phyloP scores from a whole-genome alignment of 2,888 invertebrate species.

The Cheilosia urbana region DNA sequence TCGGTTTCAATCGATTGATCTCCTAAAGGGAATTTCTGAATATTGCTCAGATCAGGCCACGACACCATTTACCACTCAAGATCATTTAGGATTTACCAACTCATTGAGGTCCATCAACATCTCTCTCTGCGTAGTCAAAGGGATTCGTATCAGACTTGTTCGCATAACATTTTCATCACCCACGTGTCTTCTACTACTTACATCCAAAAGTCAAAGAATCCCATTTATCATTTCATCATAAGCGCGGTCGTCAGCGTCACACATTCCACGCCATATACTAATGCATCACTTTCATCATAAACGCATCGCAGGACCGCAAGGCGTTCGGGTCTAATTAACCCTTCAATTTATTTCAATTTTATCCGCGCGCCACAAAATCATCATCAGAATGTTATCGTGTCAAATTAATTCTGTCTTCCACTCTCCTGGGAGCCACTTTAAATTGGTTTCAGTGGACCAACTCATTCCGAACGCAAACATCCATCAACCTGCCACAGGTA shows the following conservation, averaged over 20 bases:
- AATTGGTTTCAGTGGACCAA: constrained; percentile 69
- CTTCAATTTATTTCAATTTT: constrained; percentile 74
- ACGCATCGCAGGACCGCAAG: constrained; percentile 28
- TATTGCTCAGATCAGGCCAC: no score
- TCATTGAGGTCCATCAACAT: no score
- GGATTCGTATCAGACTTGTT: no score
- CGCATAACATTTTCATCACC: no score
- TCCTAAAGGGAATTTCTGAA: no score
- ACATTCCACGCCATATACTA: constrained; percentile 14
- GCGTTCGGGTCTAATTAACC: constrained; percentile 69
- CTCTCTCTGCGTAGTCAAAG: no score
- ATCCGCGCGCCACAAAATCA: constrained; percentile 69
- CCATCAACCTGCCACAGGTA: constrained; percentile 72
- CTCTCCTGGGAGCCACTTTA: constrained; percentile 70
- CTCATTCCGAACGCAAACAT: constrained; percentile 66
- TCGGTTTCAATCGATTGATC: no score
- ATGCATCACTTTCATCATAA: constrained; percentile 67
- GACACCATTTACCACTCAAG: no score
- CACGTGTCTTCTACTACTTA: neutral
- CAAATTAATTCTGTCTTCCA: constrained; percentile 75
- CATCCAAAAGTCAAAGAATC: constrained; percentile 9
- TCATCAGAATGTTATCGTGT: constrained; percentile 73
- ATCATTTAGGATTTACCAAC: no score
- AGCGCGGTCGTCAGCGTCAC: neutral
- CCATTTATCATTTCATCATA: constrained; percentile 57